phyloP scores from a whole-genome alignment of 2,113 vertebrate species.

The Eurypyga helias region DNA sequence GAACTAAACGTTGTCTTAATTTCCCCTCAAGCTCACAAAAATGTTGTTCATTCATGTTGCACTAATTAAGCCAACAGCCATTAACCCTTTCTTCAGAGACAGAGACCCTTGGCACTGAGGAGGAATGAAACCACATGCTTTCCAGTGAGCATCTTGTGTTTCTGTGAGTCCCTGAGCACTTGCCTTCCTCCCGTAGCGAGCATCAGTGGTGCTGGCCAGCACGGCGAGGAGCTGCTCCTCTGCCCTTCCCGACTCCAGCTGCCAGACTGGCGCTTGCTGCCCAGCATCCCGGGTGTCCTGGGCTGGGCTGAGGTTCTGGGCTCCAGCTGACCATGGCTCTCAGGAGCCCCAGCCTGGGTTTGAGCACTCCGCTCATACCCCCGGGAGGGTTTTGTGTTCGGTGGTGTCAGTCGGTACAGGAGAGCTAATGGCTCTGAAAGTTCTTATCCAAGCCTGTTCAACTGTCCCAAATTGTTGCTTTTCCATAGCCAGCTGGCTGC shows the following conservation, averaged over 20 bases:
- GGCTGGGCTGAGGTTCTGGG: no score
- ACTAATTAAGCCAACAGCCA: conserved; percentile 70
- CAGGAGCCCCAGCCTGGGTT: accelerated
- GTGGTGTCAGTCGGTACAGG: accelerated
- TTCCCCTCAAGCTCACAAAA: conserved; percentile 66
- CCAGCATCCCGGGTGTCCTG: not conserved
- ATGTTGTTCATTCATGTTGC: conserved; percentile 60
- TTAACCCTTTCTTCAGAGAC: conserved; percentile 60
- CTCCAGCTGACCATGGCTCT: not conserved
- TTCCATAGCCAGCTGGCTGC: not conserved
- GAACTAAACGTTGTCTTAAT: conserved; percentile 77
- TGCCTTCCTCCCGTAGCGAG: accelerated
- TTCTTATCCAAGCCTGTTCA: accelerated
- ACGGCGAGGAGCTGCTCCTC: accelerated
- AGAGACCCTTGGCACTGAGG: not conserved
- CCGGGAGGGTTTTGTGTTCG: not conserved
- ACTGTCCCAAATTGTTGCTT: accelerated
- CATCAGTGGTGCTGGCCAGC: accelerated
- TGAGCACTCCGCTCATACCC: accelerated
- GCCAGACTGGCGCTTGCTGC: accelerated
- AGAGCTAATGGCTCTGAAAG: no score
- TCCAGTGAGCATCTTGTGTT: not conserved
- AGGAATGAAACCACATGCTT: not conserved
- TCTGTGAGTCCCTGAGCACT: no score
- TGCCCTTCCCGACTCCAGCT: accelerated